phyloP scores from a whole-genome alignment of 2,888 invertebrate genomes.

The Sinhomidia bicolor region DNA sequence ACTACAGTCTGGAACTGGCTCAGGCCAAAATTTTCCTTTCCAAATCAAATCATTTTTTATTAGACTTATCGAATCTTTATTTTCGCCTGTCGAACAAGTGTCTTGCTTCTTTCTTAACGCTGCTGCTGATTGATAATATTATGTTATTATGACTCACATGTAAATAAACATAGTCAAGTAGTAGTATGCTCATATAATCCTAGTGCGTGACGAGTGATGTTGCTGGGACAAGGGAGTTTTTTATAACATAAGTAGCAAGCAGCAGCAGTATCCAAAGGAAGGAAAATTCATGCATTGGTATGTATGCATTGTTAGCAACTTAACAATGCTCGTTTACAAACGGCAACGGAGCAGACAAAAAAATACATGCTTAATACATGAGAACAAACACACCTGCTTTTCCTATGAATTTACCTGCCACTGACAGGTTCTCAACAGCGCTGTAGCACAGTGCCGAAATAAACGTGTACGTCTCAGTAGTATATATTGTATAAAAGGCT shows the following conservation, averaged over 20 bases:
- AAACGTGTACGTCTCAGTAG: not conserved
- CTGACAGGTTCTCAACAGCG: not conserved
- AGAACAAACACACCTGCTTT: constrained; percentile 18
- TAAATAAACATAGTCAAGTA: not conserved
- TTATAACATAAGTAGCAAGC: too few relatives aligned
- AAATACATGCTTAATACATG: not conserved
- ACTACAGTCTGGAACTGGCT: not conserved
- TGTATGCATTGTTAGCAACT: not conserved
- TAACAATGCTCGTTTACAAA: not conserved
- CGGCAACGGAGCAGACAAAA: not conserved
- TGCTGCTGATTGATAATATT: too few relatives aligned
- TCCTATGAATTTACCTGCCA: not conserved
- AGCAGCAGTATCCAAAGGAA: too few relatives aligned
- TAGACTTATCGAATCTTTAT: not conserved
- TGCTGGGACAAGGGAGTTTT: too few relatives aligned
- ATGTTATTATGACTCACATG: not conserved
- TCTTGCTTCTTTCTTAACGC: not conserved
- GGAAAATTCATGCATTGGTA: not conserved
- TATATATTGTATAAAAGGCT: too few relatives aligned
- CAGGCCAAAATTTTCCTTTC: not conserved
- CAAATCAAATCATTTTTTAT: constrained; percentile 6
- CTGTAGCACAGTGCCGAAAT: not conserved
- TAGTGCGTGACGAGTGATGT: not conserved
- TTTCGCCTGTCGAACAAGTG: not conserved
- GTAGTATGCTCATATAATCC: not conserved